Conservation (phyloP, 2,113 vertebrate species). For the Bos javanicus region DNA sequence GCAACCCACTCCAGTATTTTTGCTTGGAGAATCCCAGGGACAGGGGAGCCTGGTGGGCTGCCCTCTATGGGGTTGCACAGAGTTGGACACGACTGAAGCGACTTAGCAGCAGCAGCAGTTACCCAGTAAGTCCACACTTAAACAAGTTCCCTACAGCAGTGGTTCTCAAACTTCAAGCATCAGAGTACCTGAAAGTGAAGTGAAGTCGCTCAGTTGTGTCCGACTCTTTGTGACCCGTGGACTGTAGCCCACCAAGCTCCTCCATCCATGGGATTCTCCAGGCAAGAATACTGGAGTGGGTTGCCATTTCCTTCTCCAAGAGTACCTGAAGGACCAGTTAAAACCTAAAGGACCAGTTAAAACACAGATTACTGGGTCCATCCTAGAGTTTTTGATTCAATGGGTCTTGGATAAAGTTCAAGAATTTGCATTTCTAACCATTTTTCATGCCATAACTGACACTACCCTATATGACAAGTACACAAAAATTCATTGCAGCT, state of each 20-base stretch:
- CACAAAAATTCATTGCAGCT: background rate
- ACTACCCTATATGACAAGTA: background rate
- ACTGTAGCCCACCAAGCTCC: too few species aligned
- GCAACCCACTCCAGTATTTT: too few species aligned
- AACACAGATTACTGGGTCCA: background rate
- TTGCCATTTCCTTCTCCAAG: too few species aligned
- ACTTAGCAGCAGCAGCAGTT: background rate
- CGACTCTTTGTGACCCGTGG: too few species aligned
- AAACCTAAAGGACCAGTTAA: background rate
- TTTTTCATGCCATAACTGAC: background rate
- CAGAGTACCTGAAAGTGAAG: background rate
- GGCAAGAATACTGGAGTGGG: too few species aligned
- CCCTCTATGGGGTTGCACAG: too few species aligned
- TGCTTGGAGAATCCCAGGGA: too few species aligned
- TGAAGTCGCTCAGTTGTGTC: too few species aligned
- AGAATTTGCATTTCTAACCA: background rate
- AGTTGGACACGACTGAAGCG: too few species aligned
- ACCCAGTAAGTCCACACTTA: background rate
- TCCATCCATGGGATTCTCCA: too few species aligned
- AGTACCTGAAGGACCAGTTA: background rate
- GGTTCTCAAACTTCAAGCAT: background rate
- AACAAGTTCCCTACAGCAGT: background rate
- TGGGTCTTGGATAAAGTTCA: background rate
- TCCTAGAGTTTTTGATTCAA: background rate
- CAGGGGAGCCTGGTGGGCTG: too few species aligned